Conservation (phyloP, 2,113 vertebrate species). For the Sander lucioperca region DNA sequence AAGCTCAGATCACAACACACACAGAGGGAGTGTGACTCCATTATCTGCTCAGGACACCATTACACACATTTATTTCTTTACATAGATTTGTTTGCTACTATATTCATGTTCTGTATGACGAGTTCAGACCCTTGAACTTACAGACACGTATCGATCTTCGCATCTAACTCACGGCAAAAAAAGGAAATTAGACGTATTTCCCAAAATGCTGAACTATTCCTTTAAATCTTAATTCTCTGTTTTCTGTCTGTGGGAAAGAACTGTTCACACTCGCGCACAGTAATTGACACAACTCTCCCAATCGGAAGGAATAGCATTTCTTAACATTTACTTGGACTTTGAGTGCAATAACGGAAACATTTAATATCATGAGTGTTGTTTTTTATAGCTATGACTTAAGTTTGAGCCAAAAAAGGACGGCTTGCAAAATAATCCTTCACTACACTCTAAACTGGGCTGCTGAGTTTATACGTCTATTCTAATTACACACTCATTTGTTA, state of each 20-base stretch:
- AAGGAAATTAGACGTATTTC: not conserved
- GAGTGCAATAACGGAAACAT: not conserved
- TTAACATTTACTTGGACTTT: slow-evolving; percentile 24
- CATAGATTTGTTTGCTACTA: too few species aligned
- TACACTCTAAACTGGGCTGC: slow-evolving; percentile 20
- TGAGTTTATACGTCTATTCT: slow-evolving; percentile 8
- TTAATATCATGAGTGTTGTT: not conserved
- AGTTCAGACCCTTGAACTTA: too few species aligned
- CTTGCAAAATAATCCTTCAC: slow-evolving; percentile 36
- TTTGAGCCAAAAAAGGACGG: slow-evolving; percentile 20
- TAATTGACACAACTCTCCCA: slow-evolving; percentile 2
- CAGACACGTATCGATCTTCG: too few species aligned
- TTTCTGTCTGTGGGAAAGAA: slow-evolving; percentile 1
- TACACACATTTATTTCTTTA: too few species aligned
- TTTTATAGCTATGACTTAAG: not conserved
- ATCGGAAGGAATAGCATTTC: slow-evolving; percentile 48
- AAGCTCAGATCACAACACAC: too few species aligned
- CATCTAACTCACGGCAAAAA: too few species aligned
- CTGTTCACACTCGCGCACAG: not conserved
- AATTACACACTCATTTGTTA: slow-evolving; percentile 20
- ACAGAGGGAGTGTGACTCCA: too few species aligned
- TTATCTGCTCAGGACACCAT: too few species aligned
- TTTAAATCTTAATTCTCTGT: slow-evolving; percentile 13
- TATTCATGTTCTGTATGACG: too few species aligned
- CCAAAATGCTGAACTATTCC: slow-evolving; percentile 3